phyloP scores from a whole-genome alignment of 2,113 vertebrate genomes.

The human region GRCh38 chr13:41664501-41665000 shows the following conservation, averaged over 20 bases:
- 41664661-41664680: not conserved
- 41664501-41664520: not conserved
- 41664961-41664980: slow-evolving; percentile 53
- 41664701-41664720: not conserved
- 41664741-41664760: not conserved
- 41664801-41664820: no score
- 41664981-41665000: slow-evolving; percentile 69
- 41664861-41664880: not conserved
- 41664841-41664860: not conserved
- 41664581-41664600: not conserved
- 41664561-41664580: not conserved
- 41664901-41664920: slow-evolving; percentile 54
- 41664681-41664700: not conserved
- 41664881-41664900: slow-evolving; percentile 26
- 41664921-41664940: slow-evolving; percentile 31
- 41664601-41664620: not conserved
- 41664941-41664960: slow-evolving; percentile 39
- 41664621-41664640: not conserved
- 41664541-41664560: not conserved
- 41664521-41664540: not conserved
- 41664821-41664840: no score
- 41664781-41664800: not conserved
- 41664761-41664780: not conserved
- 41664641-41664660: not conserved
- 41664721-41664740: not conserved